phyloP scores from a whole-genome alignment of 2,113 vertebrate species.

The Tetrax tetrax region DNA sequence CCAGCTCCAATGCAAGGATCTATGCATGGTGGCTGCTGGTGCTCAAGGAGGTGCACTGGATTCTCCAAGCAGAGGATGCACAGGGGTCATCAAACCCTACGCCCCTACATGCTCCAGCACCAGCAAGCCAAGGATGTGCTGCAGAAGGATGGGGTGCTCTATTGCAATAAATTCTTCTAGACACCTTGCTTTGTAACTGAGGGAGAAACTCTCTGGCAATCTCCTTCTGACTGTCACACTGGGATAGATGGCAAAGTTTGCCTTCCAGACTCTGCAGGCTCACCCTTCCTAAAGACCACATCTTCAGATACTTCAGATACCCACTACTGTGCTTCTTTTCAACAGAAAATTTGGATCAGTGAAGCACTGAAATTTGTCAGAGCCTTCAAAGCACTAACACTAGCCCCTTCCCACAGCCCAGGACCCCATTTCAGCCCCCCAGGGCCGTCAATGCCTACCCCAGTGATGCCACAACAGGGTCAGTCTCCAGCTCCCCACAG shows the following conservation, averaged over 20 bases:
- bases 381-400: fast-evolving
- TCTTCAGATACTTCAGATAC: fast-evolving
- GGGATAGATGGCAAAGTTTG: fast-evolving
- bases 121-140: neutral
- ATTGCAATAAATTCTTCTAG: neutral
- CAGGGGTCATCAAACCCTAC: neutral
- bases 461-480: fast-evolving
- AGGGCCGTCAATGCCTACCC: fast-evolving
- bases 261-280: neutral
- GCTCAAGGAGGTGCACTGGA: too few relatives aligned
- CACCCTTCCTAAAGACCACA: neutral
- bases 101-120: fast-evolving
- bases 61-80: neutral
- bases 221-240: neutral
- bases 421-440: neutral
- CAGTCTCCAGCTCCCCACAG: neutral
- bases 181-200: fast-evolving
- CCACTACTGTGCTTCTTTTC: neutral
- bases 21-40: fast-evolving
- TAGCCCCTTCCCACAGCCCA: fast-evolving
- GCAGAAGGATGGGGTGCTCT: fast-evolving
- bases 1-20: neutral
- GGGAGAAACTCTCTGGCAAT: neutral
- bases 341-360: neutral
- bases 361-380: neutral